These are phyloP conservation scores for Eulithis prunata DNA, from an alignment of 2,888 invertebrate genomes.

Conservation along the genomic window DNA sequence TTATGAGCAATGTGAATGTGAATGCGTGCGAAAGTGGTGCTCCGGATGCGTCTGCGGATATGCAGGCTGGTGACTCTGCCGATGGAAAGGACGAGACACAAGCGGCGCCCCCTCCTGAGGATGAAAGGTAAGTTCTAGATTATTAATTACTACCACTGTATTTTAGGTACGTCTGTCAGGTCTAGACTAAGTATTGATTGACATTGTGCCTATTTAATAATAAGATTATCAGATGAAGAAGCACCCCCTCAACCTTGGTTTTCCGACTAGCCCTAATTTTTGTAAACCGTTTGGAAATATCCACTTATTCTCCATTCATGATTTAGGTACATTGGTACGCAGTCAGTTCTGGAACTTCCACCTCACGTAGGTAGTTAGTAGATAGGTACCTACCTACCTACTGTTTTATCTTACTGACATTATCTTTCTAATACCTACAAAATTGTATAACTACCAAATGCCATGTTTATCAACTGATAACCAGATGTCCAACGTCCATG, in stretches of 20 bases:
- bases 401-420: conserved; percentile 9
- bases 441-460: conserved; percentile 25
- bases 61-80: conserved; percentile 70
- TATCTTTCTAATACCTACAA: conserved; percentile 30
- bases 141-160: background rate
- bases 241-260: background rate
- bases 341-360: conserved; percentile 10
- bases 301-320: background rate
- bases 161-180: no score
- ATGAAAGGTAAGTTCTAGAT: conserved; percentile 75
- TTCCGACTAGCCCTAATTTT: background rate
- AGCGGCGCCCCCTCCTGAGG: conserved; percentile 67
- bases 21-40: conserved; percentile 73
- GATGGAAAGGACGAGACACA: conserved; percentile 78
- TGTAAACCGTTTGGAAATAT: background rate
- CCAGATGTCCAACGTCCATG: conserved; percentile 35
- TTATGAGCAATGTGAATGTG: conserved; percentile 77
- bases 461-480: conserved; percentile 37
- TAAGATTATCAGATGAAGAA: background rate
- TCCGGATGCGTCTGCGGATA: conserved; percentile 65
- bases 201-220: background rate
- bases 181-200: no score
- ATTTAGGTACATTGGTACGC: conserved; percentile 10
- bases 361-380: background rate
- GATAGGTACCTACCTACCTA: conserved; percentile 1